These are phyloP conservation scores for Ptilodon capucinus DNA, from an alignment of 2,888 invertebrate species.

Conservation along the genomic window DNA sequence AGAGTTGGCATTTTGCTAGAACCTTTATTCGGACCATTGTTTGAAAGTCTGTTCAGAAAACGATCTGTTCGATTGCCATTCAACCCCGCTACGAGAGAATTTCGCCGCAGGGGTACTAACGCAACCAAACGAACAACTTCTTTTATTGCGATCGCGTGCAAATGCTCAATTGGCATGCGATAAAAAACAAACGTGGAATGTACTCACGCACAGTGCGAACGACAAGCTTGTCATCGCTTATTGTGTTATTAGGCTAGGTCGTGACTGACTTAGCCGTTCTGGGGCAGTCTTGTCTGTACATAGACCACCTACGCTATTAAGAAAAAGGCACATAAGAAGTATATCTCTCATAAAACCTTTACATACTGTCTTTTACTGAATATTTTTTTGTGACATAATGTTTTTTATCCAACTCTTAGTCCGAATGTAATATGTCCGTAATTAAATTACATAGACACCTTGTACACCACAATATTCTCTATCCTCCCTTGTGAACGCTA, in stretches of 20 bases:
- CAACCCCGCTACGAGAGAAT: conserved; percentile 8
- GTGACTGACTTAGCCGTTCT: neutral
- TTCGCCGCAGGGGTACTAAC: conserved; percentile 14
- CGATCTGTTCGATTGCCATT: conserved; percentile 11
- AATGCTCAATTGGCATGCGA: conserved; percentile 24
- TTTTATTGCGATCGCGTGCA: conserved; percentile 33
- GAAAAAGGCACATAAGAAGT: no score
- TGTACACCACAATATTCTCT: neutral
- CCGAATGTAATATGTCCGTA: neutral
- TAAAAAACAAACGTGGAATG: conserved; percentile 26
- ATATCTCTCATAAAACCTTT: no score
- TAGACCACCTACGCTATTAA: no score
- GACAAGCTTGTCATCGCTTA: conserved; percentile 9
- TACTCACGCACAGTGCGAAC: conserved; percentile 16
- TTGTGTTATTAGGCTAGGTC: conserved; percentile 9
- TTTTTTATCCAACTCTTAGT: neutral
- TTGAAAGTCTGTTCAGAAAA: conserved; percentile 6
- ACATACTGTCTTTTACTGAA: no score
- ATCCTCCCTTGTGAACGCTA: conserved; percentile 5
- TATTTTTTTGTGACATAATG: no score
- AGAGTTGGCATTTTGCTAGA: neutral
- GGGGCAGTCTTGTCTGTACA: neutral
- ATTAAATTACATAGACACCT: no score
- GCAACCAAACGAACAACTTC: conserved; percentile 27
- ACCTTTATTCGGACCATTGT: neutral